Percentiles rank a stretch among this genome's conserved stretches.
phyloP scores from a whole-genome alignment of 35 echinoderm and acorn worm species.

The Ophiothrix spiculata region DNA sequence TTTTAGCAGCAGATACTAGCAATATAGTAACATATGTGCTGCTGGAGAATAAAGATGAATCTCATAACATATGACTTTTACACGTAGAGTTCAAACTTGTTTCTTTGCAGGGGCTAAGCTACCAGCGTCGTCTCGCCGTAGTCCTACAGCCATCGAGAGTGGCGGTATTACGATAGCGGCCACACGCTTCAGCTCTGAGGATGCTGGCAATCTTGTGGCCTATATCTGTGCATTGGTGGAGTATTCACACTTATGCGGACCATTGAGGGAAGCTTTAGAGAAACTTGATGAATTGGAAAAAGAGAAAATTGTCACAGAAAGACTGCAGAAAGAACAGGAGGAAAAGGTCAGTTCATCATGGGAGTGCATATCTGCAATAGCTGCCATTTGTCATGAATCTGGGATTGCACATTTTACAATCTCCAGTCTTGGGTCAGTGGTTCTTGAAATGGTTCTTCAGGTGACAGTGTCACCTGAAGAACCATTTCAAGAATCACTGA shows the following conservation, averaged over 20 bases:
- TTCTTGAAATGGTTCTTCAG: too few species aligned
- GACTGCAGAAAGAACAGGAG: slow-evolving; percentile 85
- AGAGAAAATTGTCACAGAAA: slow-evolving; percentile 80
- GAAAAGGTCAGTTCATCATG: slow-evolving; percentile 95
- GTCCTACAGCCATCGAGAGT: slow-evolving; percentile 55
- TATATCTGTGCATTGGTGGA: slow-evolving; percentile 93
- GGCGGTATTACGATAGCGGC: slow-evolving; percentile 90
- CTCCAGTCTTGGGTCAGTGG: too few species aligned
- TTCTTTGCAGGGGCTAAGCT: slow-evolving; percentile 63
- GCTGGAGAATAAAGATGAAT: too few species aligned
- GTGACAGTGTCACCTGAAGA: too few species aligned
- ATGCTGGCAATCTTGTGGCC: slow-evolving; percentile 88
- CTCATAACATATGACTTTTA: too few species aligned
- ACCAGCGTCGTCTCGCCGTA: slow-evolving; percentile 66
- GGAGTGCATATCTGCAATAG: too few species aligned
- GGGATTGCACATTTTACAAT: too few species aligned
- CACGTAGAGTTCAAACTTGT: too few species aligned
- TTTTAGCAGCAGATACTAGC: too few species aligned
- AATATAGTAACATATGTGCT: too few species aligned
- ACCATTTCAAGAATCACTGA: too few species aligned
- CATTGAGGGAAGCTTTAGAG: slow-evolving; percentile 54
- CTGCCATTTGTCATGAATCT: too few species aligned
- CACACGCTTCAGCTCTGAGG: slow-evolving; percentile 96
- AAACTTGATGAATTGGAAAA: slow-evolving; percentile 70
- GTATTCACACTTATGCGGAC: slow-evolving; percentile 88